Evolutionary conservation across 2,797 vertebrate species (phyloP).

Genomic region (Tragopan temminckii): DNA sequence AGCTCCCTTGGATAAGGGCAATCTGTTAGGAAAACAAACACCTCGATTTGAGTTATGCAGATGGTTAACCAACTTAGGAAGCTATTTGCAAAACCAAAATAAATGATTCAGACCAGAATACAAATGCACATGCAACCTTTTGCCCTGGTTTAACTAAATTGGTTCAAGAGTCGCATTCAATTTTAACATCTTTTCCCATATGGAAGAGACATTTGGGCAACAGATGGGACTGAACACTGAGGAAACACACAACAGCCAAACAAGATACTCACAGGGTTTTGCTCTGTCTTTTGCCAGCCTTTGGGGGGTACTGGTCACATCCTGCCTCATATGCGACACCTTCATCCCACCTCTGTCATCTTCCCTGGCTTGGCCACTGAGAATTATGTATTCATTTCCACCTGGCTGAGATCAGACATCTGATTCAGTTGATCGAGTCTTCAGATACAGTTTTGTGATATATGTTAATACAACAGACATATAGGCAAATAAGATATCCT

Average conservation of each 20-base stretch:
- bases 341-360: conserved; percentile 77
- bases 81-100: conserved; percentile 63
- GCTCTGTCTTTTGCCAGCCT: conserved; percentile 81
- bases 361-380: conserved; percentile 71
- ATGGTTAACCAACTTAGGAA: conserved; percentile 63
- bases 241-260: conserved; percentile 1
- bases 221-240: conserved; percentile 36
- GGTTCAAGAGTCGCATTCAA: conserved; percentile 53
- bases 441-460: background rate
- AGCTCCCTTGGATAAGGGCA: conserved; percentile 45
- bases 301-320: conserved; percentile 76
- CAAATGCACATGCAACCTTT: conserved; percentile 47
- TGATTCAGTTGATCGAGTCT: background rate
- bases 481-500: background rate
- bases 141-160: conserved; percentile 44
- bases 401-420: conserved; percentile 78
- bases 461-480: rapidly evolving
- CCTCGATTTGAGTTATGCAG: background rate
- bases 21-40: conserved; percentile 69
- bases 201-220: conserved; percentile 68
- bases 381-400: conserved; percentile 78
- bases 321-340: conserved; percentile 64
- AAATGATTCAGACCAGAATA: conserved; percentile 50
- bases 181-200: conserved; percentile 35
- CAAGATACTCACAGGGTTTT: conserved; percentile 84